These are phyloP conservation scores for Lepisosteus oculatus DNA, from an alignment of 2,113 vertebrate genomes.

Conservation along the genomic window DNA sequence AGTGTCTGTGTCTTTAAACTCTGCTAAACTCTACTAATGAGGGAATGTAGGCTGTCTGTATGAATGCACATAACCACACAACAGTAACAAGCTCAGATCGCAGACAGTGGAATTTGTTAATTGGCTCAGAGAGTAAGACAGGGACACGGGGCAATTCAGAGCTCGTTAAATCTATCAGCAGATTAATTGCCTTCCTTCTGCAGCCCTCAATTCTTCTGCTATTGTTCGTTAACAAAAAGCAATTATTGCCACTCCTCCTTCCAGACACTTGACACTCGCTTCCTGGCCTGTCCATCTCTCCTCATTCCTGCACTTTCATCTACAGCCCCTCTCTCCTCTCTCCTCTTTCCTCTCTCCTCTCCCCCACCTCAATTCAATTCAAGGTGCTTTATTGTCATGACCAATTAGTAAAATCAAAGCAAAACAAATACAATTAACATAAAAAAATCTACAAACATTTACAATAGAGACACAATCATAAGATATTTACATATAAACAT, in stretches of 20 bases:
- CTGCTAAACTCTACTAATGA: too few relatives aligned
- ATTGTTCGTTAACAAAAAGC: conserved; percentile 55
- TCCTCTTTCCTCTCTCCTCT: conserved; percentile 2
- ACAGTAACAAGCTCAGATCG: conserved; percentile 64
- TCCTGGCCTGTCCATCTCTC: conserved; percentile 1
- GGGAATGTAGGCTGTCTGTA: too few relatives aligned
- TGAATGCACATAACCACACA: too few relatives aligned
- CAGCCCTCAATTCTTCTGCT: conserved; percentile 60
- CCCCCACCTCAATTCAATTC: not conserved
- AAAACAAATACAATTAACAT: too few relatives aligned
- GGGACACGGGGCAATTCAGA: conserved; percentile 52
- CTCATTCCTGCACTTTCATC: not conserved
- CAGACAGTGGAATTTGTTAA: conserved; percentile 68
- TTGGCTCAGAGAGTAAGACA: conserved; percentile 58
- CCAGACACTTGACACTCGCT: conserved; percentile 33
- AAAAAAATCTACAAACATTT: too few relatives aligned
- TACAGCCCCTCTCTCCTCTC: not conserved
- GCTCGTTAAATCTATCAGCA: conserved; percentile 51
- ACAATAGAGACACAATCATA: too few relatives aligned
- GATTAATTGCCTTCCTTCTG: conserved; percentile 43
- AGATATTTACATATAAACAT: too few relatives aligned
- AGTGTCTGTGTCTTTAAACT: too few relatives aligned
- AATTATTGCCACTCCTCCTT: conserved; percentile 33
- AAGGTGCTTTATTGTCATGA: too few relatives aligned
- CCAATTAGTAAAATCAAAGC: too few relatives aligned